Percentiles rank a stretch among this genome's conserved stretches.
These are phyloP conservation scores for Scalopus aquaticus DNA, from an alignment of 2,113 vertebrate species.

Conservation along the genomic window DNA sequence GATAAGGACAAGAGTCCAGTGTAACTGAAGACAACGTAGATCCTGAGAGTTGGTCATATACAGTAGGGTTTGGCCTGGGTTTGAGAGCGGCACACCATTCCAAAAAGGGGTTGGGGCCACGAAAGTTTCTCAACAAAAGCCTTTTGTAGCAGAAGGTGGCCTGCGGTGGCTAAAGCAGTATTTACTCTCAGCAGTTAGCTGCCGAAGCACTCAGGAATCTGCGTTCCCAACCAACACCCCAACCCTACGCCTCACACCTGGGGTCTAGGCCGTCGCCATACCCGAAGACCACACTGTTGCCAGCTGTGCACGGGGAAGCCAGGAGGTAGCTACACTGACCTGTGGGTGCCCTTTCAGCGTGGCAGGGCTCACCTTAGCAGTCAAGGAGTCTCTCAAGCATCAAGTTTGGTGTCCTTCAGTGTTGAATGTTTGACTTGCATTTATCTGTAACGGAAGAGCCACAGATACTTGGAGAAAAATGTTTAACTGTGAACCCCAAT, in stretches of 20 bases:
- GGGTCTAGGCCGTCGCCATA: neutral
- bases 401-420: conserved; percentile 2
- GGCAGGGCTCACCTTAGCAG: neutral
- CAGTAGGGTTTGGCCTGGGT: neutral
- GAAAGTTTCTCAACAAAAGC: neutral
- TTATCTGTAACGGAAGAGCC: conserved; percentile 56
- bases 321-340: conserved; percentile 40
- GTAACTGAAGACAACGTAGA: neutral
- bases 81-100: conserved; percentile 14
- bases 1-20: neutral
- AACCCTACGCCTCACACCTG: neutral
- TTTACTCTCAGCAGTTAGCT: neutral
- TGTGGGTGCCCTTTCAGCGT: neutral
- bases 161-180: neutral
- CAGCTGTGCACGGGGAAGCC: neutral
- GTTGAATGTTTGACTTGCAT: neutral
- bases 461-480: conserved; percentile 1
- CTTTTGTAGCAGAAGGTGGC: neutral
- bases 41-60: neutral
- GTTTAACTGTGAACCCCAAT: conserved; percentile 3
- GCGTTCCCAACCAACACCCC: neutral
- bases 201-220: neutral
- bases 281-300: neutral
- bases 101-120: neutral
- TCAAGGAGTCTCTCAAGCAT: neutral